Evolutionary conservation across 2,797 vertebrate species (phyloP), one percentile per base, ranked within the genome.

Genomic region (Manis pentadactyla): DNA sequence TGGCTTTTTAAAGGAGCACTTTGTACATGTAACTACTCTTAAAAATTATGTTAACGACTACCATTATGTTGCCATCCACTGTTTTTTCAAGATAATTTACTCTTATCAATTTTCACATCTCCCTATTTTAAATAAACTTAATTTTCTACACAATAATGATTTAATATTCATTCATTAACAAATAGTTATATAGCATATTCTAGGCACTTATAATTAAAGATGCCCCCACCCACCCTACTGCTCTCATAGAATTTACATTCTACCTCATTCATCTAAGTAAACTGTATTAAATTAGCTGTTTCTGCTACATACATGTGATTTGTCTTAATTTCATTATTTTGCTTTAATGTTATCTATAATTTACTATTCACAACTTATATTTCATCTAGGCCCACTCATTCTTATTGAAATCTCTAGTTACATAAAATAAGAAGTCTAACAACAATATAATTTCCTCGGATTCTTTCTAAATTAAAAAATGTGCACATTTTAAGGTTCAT

Each of bases 281-380:
- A 19, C 21, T 87, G 37, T n/a, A 34, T 49, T 27, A 73, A 94
- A 27, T 71, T 71, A 71, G 51, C 49, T 21, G 0, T 95, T 77
- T 68, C n/a, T 87, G 21, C 77, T 75, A 27, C 23, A 27, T 77
- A 7, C 25, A n/a, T 21, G 21, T 68, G 42, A 77, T 64, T 83
- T 93, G n/a, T 37, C n/a, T 95, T 82, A 59, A 14, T 61, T 87
- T 75, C n/a, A 77, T 77, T 74, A 69, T 94, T 85, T 87, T 21
- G n/a, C 13, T 31, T 84, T 55, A 68, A 49, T 64, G n/a, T 63
- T 82, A n/a, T 61, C 63, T 78, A 46, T 71, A 51, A 51, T 84
- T 69, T 84, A 59, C n/a, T 49, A n/a, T 14, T 71, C 64, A 49
- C 49, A 77, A 59, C 42, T 93, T 87, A 39, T 39, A 2, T 51